These are phyloP conservation scores for Acholoe squamosa DNA, from an alignment of 2,888 invertebrate genomes.

Conservation along the genomic window DNA sequence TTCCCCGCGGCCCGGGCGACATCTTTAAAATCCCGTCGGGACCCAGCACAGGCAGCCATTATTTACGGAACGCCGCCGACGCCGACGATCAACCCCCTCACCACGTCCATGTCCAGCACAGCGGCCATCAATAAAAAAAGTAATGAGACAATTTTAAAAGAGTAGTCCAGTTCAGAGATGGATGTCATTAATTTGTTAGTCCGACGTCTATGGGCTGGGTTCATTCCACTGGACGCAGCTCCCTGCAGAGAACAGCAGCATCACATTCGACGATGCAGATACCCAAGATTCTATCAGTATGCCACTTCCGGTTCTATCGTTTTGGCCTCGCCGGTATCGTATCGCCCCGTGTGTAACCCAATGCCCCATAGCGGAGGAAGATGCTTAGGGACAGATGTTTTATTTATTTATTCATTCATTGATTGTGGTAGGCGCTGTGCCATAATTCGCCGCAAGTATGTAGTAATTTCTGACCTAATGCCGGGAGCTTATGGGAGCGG, in stretches of 20 bases:
- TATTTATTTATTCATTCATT: constrained; percentile 37
- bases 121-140: constrained; percentile 26
- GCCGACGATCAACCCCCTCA: not conserved
- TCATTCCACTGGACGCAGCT: constrained; percentile 1
- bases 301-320: not conserved
- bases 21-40: constrained; percentile 53
- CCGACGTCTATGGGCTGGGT: not conserved
- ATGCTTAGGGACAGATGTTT: not conserved
- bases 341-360: not conserved
- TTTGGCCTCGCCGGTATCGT: not conserved
- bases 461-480: constrained; percentile 49
- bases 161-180: constrained; percentile 20
- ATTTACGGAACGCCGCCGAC: constrained; percentile 25
- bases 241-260: not conserved
- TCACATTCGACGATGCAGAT: constrained; percentile 21
- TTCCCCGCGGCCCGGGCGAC: constrained; percentile 26
- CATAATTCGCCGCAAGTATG: constrained; percentile 47
- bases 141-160: constrained; percentile 54
- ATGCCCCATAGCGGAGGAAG: not conserved
- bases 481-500: not conserved
- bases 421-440: not conserved
- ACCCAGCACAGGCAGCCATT: constrained; percentile 43
- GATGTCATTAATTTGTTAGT: constrained; percentile 54
- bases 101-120: not conserved
- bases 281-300: not conserved